These are phyloP conservation scores for Trigoniulus corallinus DNA, from an alignment of 1,140 invertebrate species.

Conservation along the genomic window DNA sequence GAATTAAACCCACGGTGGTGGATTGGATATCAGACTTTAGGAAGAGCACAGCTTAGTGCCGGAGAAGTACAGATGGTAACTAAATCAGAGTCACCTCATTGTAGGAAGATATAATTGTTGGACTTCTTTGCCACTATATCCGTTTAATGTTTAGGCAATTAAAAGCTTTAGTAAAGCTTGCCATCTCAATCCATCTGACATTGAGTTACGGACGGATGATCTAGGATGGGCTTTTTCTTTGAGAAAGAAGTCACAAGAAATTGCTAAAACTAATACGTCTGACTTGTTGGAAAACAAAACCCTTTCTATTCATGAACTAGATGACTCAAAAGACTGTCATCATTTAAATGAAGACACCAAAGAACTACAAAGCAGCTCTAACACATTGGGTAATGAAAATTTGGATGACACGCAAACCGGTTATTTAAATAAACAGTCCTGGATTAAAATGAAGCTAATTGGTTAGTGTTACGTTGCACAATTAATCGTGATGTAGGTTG, in stretches of 20 bases:
- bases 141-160: constrained; percentile 20
- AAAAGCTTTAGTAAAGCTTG: constrained; percentile 25
- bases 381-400: no score
- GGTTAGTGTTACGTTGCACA: no score
- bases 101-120: neutral
- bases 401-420: no score
- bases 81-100: neutral
- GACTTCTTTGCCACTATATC: constrained; percentile 6
- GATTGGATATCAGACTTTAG: constrained; percentile 28
- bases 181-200: constrained; percentile 23
- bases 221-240: constrained; percentile 12
- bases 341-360: no score
- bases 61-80: constrained; percentile 26
- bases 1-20: constrained; percentile 26
- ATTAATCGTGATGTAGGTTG: no score
- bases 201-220: constrained; percentile 29
- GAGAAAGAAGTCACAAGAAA: neutral
- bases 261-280: no score
- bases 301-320: no score
- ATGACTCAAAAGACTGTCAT: no score
- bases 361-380: no score
- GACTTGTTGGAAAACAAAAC: no score
- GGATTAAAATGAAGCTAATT: no score
- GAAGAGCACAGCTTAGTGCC: constrained; percentile 25
- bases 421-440: no score